Evolutionary conservation across 2,888 invertebrate genomes (phyloP).

Genomic region (Machimus atricapillus): DNA sequence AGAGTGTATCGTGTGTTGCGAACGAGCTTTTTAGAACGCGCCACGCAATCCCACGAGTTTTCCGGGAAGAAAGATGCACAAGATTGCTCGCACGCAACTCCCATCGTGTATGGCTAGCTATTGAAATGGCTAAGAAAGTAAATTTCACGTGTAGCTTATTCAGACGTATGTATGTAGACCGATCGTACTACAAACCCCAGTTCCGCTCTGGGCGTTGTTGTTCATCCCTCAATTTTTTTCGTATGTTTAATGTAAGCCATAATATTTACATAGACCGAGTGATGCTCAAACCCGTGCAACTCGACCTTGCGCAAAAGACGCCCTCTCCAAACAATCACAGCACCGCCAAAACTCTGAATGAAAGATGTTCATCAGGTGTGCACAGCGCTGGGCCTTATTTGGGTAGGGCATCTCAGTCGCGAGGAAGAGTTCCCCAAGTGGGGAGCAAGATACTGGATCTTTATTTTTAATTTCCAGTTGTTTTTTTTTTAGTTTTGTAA

Average conservation of each 20-base stretch:
- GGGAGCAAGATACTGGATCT: neutral
- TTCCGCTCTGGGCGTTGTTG: neutral
- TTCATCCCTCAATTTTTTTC: neutral
- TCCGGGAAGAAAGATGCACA: too few species aligned
- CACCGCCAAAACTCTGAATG: slow-evolving; percentile 1
- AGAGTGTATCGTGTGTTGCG: too few species aligned
- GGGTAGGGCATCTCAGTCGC: slow-evolving; percentile 22
- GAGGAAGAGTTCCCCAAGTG: slow-evolving; percentile 21
- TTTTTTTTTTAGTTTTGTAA: slow-evolving; percentile 28
- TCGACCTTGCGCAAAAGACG: slow-evolving; percentile 25
- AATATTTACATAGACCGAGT: neutral
- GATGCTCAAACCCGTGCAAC: neutral
- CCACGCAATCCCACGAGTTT: too few species aligned
- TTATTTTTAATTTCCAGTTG: slow-evolving; percentile 33
- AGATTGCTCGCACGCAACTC: too few species aligned
- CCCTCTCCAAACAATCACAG: neutral
- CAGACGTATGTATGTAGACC: neutral
- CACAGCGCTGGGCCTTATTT: neutral
- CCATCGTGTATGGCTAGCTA: too few species aligned
- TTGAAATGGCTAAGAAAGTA: neutral
- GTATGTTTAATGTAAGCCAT: neutral
- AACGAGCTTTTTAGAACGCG: too few species aligned
- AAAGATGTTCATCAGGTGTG: slow-evolving; percentile 38
- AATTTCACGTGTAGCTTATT: neutral
- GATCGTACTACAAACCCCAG: neutral